These are phyloP conservation scores for Dendronephthya gigantea DNA, from an alignment of 64 coral and sea anemone genomes.

Conservation along the genomic window DNA sequence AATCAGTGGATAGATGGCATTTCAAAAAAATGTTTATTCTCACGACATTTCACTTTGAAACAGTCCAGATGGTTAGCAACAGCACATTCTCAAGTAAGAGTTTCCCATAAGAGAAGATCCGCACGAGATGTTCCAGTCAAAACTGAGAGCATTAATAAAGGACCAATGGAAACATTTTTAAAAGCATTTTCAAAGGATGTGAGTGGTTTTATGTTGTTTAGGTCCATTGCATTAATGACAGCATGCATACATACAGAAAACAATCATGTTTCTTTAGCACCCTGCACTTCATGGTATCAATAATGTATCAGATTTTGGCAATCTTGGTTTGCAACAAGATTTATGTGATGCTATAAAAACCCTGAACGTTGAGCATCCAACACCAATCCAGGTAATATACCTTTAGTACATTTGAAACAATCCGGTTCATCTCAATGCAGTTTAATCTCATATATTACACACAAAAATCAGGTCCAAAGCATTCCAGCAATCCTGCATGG, in stretches of 20 bases:
- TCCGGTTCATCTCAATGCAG: background rate
- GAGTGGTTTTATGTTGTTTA: background rate
- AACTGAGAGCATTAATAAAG: conserved; percentile 27
- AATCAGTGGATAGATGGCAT: no score
- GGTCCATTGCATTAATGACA: no score
- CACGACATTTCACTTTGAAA: background rate
- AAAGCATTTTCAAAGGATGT: background rate
- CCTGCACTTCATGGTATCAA: background rate
- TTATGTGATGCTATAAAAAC: background rate
- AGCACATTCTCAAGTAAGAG: background rate
- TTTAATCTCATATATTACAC: background rate
- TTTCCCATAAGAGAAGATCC: background rate
- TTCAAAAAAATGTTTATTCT: no score
- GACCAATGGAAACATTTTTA: background rate
- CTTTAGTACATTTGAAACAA: background rate
- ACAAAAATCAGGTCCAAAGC: conserved; percentile 43
- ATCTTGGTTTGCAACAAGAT: background rate
- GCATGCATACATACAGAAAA: background rate
- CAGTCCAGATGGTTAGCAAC: background rate
- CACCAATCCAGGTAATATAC: background rate
- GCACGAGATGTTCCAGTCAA: background rate
- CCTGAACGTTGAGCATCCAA: background rate
- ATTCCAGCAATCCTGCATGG: conserved; percentile 57
- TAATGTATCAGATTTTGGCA: background rate
- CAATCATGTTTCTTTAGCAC: background rate